Conservation (phyloP, 2,113 vertebrate genomes). For the Scatophagus argus region DNA sequence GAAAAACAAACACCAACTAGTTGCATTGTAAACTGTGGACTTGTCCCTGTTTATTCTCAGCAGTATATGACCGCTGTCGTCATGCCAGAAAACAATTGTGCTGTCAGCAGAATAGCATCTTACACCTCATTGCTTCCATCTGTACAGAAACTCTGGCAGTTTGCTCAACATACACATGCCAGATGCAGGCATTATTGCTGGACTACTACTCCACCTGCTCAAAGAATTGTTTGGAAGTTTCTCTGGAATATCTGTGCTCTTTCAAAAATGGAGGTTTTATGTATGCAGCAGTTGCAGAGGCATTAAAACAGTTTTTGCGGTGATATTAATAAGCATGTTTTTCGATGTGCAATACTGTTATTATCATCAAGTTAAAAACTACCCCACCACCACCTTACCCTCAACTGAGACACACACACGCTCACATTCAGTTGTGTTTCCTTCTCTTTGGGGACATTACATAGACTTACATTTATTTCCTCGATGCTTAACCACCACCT, state of each 20-base stretch:
- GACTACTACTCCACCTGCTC: conserved; percentile 66
- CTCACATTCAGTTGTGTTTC: no score
- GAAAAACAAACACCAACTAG: background rate
- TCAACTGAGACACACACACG: no score
- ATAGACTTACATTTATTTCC: no score
- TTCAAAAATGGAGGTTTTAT: background rate
- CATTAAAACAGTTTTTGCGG: background rate
- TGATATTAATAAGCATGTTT: background rate
- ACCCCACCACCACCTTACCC: no score
- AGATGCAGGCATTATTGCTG: conserved; percentile 68
- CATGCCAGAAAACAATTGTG: conserved; percentile 31
- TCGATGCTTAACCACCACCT: no score
- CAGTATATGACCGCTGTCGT: background rate
- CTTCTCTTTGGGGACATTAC: no score
- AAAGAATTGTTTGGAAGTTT: conserved; percentile 11
- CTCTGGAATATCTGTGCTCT: background rate
- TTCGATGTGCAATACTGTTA: no score
- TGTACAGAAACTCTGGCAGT: conserved; percentile 58
- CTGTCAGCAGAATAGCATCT: conserved; percentile 63
- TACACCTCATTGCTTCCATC: conserved; percentile 73
- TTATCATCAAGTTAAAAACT: no score
- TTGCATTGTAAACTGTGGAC: background rate
- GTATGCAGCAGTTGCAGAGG: background rate
- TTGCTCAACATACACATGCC: conserved; percentile 64
- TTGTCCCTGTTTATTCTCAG: background rate